Evolutionary conservation across 2,113 vertebrate genomes (phyloP), one percentile per base, ranked within the genome.

Genomic region (Riparia riparia): DNA sequence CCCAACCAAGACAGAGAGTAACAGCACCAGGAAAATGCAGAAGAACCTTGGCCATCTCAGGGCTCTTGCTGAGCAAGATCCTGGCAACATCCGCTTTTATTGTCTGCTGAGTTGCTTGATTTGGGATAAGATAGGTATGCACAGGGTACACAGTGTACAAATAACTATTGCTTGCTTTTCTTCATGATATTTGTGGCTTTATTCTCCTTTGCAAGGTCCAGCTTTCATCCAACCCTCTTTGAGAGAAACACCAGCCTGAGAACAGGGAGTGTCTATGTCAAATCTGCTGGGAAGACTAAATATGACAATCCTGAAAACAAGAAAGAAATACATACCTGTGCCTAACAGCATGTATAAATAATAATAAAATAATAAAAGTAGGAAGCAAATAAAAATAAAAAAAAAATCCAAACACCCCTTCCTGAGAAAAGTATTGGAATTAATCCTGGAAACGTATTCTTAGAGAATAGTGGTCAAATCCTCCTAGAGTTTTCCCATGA

Each of bases 61-160:
- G 39, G 44, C 53, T 71, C 74, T 44, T 57, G 45, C 57, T 80
- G 32, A 89, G 49, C 68, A 51, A 76, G 79, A 56, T 90, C 74
- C 65, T 85, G 85, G 44, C 66, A 92, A 60, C 41, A 76, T 64
- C 42, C 2, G 0, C 49, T 64, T 79, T 82, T 28, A 42, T 45
- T 90, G 70, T 90, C 88, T 82, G 70, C 65, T 34, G 49, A 72
- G 61, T 19, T 88, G 47, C 74, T 92, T 93, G 74, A 56, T 96
- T 88, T 60, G 63, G 71, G 79, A 39, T 77, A 82, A 93, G 70
- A 54, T 39, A 80, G 63, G 32, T 21, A 28, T 44, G 74, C 31
- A 68, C 7, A 5, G 16, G 20, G n/a, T 68, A 88, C 0, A 1
- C 21, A 49, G 10, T 34, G 9, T 56, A 58, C 65, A 74, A 87